phyloP scores from a whole-genome alignment of 2,113 vertebrate genomes.

The Chroicocephalus ridibundus region DNA sequence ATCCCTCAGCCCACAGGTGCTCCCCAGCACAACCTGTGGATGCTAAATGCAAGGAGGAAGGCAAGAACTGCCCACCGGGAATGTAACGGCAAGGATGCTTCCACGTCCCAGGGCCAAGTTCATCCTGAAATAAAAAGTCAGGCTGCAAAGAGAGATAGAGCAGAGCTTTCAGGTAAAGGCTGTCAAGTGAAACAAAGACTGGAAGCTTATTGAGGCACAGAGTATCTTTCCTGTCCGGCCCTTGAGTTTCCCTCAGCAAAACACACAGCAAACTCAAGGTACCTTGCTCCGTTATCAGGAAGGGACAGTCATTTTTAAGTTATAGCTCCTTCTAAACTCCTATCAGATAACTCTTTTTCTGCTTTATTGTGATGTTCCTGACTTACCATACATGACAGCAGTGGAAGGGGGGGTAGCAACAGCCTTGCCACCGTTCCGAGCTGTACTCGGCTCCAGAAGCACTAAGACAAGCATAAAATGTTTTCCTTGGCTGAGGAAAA shows the following conservation, averaged over 20 bases:
- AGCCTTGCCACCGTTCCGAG: background rate
- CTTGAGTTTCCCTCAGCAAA: background rate
- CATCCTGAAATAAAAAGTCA: background rate
- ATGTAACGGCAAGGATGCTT: background rate
- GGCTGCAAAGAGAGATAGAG: background rate
- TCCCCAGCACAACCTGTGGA: background rate
- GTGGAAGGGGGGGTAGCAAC: background rate
- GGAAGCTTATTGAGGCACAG: background rate
- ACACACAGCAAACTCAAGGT: background rate
- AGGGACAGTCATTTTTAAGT: background rate
- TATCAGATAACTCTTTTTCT: background rate
- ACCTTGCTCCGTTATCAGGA: background rate
- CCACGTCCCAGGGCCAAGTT: background rate
- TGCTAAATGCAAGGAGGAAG: no score
- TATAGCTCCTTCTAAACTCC: background rate
- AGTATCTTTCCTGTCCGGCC: background rate
- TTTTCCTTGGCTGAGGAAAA: background rate
- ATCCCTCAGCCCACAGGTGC: accelerated
- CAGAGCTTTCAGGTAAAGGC: background rate
- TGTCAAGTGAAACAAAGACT: background rate
- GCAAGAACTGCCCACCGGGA: background rate
- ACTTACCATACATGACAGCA: background rate
- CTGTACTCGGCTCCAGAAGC: background rate
- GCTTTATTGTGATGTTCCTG: background rate
- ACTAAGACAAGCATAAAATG: background rate